Base-by-base conservation (phyloP, 2,113 vertebrate species). In the Crypturellus undulatus region DNA sequence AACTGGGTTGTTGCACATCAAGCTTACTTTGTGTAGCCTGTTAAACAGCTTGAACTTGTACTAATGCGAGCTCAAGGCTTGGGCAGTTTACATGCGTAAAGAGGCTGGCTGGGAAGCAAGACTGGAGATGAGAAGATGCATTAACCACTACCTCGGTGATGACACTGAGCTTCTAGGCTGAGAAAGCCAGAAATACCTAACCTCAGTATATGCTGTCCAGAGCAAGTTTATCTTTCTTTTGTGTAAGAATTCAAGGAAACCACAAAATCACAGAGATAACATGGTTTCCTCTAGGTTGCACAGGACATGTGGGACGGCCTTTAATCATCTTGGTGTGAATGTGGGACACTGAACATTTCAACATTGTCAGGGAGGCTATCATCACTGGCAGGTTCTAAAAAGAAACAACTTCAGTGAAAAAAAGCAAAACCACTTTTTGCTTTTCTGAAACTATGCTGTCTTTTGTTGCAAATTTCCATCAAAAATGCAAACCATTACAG, bases 361-460 rank as follows among this genome's bases (percentile, higher is more conserved):
- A 42, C 58, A 58, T 0, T 7, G 0, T 25, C 40, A 58, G 32
- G 63, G 43, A 90, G 6, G 10, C 5, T 56, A 14, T 30, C 28
- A 1, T 52, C 76, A 58, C 34, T 62, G 73, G 71, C 2, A 43
- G 47, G 15, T 81, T 58, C 38, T 77, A 68, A 34, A 9, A 79
- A 79, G 75, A 89, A 82, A 43, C 2, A 26, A 7, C 3, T 52
- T 58, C 25, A 9, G 54, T 30, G 30, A 5, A 88, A 89, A 34
- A 32, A 36, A 30, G 9, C 9, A 26, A 36, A 89, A 69, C 0
- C 18, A 18, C 63, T 87, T 62, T 40, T 25, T 69, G 19, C 14
- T 14, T 89, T 93, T 87, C 49, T 87, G 67, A 7, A 25, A 79
- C 24, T 72, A 17, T 36, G 51, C 63, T 32, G 43, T 68, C 17